These are phyloP conservation scores for Callithrix jacchus DNA, from an alignment of 2,113 vertebrate genomes.

Conservation along the genomic window DNA sequence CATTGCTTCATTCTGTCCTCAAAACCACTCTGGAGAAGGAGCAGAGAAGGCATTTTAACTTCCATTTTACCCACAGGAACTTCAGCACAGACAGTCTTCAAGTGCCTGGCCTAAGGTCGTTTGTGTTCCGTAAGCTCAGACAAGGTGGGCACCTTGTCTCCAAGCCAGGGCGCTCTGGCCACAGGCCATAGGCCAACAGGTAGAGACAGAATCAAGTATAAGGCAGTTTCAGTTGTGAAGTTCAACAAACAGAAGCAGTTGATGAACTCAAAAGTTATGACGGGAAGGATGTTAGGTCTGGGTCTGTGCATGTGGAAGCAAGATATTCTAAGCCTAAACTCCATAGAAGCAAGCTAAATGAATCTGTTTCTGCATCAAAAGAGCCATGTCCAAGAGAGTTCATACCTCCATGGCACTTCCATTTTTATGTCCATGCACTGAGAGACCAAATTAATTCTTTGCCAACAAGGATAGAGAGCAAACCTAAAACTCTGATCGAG, in stretches of 20 bases:
- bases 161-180: background rate
- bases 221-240: background rate
- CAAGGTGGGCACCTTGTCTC: background rate
- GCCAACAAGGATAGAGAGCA: background rate
- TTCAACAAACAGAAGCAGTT: background rate
- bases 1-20: background rate
- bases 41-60: background rate
- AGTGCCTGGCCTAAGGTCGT: background rate
- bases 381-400: background rate
- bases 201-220: background rate
- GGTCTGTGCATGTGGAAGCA: background rate
- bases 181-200: background rate
- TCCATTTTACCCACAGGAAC: background rate
- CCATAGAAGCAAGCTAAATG: background rate
- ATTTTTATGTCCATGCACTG: background rate
- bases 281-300: background rate
- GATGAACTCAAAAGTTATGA: background rate
- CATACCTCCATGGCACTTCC: background rate
- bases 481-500: background rate
- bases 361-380: background rate
- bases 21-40: background rate
- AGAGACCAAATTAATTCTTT: background rate
- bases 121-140: accelerated
- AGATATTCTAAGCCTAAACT: background rate
- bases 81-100: background rate